A percentile compares a stretch with the other conserved stretches of the same genome.
phyloP scores from a whole-genome alignment of 2,888 invertebrate species.

The Clivina fossor region DNA sequence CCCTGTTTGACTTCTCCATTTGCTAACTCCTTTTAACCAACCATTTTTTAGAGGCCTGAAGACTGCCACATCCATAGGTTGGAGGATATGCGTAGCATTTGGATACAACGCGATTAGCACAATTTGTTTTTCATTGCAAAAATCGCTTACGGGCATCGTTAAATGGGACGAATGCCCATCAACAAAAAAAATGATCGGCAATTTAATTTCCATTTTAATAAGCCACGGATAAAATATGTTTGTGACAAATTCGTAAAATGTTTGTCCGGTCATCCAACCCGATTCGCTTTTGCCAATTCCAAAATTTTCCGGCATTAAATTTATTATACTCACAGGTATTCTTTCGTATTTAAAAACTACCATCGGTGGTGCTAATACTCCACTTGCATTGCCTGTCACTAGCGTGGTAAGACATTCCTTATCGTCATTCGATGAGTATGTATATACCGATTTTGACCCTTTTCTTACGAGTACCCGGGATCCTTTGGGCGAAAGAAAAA shows the following conservation, averaged over 20 bases:
- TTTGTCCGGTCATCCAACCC: constrained; percentile 52
- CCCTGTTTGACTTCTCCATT: constrained; percentile 42
- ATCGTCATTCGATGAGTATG: constrained; percentile 41
- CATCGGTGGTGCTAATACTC: constrained; percentile 27
- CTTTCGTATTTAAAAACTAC: constrained; percentile 44
- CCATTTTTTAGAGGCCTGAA: constrained; percentile 46
- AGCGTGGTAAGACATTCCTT: constrained; percentile 41
- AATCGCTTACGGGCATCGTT: constrained; percentile 47
- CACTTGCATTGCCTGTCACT: constrained; percentile 39
- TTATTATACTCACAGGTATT: constrained; percentile 43
- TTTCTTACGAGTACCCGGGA: constrained; percentile 44
- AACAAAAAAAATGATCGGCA: constrained; percentile 49
- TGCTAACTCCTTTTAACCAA: constrained; percentile 44
- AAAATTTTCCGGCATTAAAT: too few relatives aligned
- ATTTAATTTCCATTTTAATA: constrained; percentile 43
- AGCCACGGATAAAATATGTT: constrained; percentile 50
- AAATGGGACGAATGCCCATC: constrained; percentile 51
- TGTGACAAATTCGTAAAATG: constrained; percentile 49
- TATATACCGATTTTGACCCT: constrained; percentile 43
- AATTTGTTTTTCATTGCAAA: constrained; percentile 48
- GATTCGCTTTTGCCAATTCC: constrained; percentile 49
- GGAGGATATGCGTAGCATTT: constrained; percentile 49
- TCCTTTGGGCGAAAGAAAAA: constrained; percentile 47
- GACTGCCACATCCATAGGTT: constrained; percentile 49
- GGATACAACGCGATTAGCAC: constrained; percentile 47